Evolutionary conservation across 2,113 vertebrate species (phyloP).

Genomic region (Promerops cafer): DNA sequence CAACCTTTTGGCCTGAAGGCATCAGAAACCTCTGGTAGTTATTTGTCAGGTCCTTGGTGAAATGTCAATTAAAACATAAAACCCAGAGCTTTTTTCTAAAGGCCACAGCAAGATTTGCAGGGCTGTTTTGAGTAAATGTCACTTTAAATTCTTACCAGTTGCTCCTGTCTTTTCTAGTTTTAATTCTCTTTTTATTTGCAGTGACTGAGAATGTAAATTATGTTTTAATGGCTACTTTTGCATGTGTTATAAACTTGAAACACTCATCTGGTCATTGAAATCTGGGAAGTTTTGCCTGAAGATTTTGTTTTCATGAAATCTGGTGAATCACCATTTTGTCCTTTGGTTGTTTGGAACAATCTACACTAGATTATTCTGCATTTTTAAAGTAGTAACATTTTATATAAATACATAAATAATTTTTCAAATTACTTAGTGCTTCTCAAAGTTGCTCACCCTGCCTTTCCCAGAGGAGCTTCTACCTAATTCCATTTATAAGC

Average conservation of each 20-base stretch:
- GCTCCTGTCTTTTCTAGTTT: not conserved
- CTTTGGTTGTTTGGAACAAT: not conserved
- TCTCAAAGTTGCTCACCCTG: not conserved
- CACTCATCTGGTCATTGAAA: not conserved
- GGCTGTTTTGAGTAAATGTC: not conserved
- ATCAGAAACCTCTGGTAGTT: not conserved
- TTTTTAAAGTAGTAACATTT: not conserved
- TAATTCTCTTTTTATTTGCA: not conserved
- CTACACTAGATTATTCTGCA: not conserved
- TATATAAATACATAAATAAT: not conserved
- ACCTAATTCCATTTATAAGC: not conserved
- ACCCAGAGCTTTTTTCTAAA: not conserved
- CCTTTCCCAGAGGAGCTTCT: not conserved
- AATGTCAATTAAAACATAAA: not conserved
- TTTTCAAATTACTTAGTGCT: not conserved
- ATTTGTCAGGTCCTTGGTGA: not conserved
- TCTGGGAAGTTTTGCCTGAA: not conserved
- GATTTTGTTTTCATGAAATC: not conserved
- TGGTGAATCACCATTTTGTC: not conserved
- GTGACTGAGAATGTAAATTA: not conserved
- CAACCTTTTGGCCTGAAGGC: not conserved
- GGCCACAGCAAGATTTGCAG: not conserved
- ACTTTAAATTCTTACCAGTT: not conserved
- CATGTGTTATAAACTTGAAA: not conserved
- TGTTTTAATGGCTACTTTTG: not conserved